A percentile compares a stretch with the other conserved stretches of the same genome.
Conservation (phyloP, 2,113 vertebrate genomes). For the Neofelis nebulosa region DNA sequence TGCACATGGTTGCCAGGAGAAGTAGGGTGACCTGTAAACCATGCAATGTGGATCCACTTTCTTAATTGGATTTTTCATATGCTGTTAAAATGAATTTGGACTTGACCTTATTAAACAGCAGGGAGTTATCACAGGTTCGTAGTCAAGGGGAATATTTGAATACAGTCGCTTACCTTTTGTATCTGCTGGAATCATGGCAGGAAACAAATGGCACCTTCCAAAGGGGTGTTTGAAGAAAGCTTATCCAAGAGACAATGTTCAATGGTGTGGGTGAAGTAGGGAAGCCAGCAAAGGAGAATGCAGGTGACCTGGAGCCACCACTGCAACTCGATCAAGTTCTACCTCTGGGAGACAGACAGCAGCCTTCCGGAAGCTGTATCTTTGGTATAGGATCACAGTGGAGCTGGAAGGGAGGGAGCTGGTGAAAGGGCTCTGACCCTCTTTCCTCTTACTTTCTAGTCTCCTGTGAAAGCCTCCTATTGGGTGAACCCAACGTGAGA, state of each 20-base stretch:
- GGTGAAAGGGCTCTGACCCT: background rate
- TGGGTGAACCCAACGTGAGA: background rate
- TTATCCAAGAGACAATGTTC: background rate
- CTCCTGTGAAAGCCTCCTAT: background rate
- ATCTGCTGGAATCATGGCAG: background rate
- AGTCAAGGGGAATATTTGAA: background rate
- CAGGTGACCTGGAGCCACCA: background rate
- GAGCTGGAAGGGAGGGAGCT: background rate
- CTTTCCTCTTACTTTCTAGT: background rate
- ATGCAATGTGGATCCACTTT: background rate
- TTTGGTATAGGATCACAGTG: background rate
- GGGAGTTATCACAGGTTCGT: background rate
- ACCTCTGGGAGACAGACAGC: background rate
- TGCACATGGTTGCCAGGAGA: background rate
- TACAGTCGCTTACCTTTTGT: background rate
- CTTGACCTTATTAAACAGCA: slow-evolving; percentile 34
- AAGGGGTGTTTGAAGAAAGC: background rate
- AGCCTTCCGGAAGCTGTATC: no score
- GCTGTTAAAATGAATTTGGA: slow-evolving; percentile 32
- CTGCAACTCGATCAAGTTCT: no score
- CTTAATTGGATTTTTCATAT: slow-evolving; percentile 21
- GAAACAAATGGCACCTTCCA: background rate
- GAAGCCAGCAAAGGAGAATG: background rate
- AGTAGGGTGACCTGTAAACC: background rate
- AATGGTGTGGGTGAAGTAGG: background rate